A percentile compares a stretch with the other conserved stretches of the same genome.
Evolutionary conservation across 2,888 invertebrate species (phyloP).

Genomic region (Ceriagrion tenellum): DNA sequence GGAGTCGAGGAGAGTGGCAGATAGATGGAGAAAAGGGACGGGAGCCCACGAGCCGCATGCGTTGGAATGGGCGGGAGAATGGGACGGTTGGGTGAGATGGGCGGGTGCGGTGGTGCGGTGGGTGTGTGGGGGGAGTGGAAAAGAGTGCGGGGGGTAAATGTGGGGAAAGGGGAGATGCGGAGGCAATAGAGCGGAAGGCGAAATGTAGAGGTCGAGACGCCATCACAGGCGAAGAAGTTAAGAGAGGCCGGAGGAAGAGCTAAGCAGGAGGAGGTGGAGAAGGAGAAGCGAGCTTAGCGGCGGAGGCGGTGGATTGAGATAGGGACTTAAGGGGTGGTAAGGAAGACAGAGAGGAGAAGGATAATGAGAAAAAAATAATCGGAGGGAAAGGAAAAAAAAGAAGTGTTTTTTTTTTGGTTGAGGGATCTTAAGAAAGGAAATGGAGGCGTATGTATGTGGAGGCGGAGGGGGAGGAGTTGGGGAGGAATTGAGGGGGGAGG

Average conservation of each 20-base stretch:
- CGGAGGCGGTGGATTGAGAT: neutral
- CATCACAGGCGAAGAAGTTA: neutral
- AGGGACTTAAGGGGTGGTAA: neutral
- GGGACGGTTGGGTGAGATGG: neutral
- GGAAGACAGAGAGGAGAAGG: neutral
- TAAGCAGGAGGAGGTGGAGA: too few relatives aligned
- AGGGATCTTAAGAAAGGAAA: conserved; percentile 18
- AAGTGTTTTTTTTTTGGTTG: neutral
- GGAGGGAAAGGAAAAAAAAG: neutral
- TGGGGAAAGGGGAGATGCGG: neutral
- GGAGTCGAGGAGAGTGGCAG: neutral
- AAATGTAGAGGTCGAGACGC: conserved; percentile 31
- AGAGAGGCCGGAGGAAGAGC: neutral
- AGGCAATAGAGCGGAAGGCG: conserved; percentile 30
- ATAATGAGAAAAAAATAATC: neutral
- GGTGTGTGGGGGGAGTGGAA: neutral
- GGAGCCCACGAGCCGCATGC: neutral
- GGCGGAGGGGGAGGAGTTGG: neutral
- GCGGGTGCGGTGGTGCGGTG: neutral
- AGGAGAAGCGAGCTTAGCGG: neutral
- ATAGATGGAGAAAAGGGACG: neutral
- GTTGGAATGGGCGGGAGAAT: neutral
- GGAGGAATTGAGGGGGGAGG: neutral
- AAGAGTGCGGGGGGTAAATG: neutral
- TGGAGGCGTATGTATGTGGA: neutral